Evolutionary conservation across 2,888 invertebrate species (phyloP), one percentile per base, ranked within the genome.

Genomic region (Cactoblastis cactorum): DNA sequence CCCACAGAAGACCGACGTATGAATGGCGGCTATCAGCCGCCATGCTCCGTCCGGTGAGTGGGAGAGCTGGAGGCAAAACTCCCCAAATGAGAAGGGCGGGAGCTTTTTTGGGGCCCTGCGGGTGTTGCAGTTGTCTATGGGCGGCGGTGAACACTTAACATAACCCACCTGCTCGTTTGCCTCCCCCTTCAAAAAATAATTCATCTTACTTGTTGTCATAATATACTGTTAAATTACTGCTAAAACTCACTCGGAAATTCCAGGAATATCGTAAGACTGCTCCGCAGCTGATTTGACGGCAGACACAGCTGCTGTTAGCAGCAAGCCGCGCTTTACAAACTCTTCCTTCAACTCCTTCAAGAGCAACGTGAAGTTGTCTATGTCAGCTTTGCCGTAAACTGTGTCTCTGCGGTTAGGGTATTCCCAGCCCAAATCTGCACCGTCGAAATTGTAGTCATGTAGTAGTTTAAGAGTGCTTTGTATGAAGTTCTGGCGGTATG

Each of bases 391-490:
- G 0, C 79, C 80, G 18, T 91, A 79, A 0, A 78, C 74, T 0
- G 80, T 64, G 53, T 92, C 92, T 28, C 92, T 77, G 41, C 91
- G 89, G 45, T 83, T 90, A 0, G 94, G 94, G 59, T 93, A 94
- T 63, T 94, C 93, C 94, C 95, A 95, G 68, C 95, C 94, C 0
- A 95, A 45, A 63, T 95, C 94, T 0, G 95, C 79, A 1, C 95
- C 95, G 63, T 95, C 93, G 56, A 95, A 95, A 0, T 85, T 85
- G 62, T 93, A 80, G 1, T 81, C 79, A 34, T 77, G 65, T 0
- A 94, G 60, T 65, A 93, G 91, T 0, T 74, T 62, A 0, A 92
- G 65, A 0, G 91, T 90, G 49, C 91, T 92, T 2, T 83, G 63
- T 15, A 93, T 90, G 61, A 95, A 94, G 39, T 67, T 77, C 0